phyloP scores from a whole-genome alignment of 64 coral and sea anemone species.

The Astreopora myriophthalma region DNA sequence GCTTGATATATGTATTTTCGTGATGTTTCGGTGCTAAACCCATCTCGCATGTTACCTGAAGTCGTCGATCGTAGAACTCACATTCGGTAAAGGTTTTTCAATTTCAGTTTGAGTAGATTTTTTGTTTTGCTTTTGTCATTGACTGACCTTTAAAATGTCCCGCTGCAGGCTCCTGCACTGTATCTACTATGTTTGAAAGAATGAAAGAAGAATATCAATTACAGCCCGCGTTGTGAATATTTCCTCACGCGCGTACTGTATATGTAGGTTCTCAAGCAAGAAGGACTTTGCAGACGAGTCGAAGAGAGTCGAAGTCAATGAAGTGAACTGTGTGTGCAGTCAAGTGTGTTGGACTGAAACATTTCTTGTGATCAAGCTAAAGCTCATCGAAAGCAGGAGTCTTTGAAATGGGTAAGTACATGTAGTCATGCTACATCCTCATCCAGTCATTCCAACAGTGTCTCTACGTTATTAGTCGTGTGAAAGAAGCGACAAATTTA shows the following conservation, averaged over 20 bases:
- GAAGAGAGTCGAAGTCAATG: background rate
- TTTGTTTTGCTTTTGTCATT: slow-evolving; percentile 8
- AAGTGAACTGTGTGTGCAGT: background rate
- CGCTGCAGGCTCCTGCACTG: background rate
- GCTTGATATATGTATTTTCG: background rate
- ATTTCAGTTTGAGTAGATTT: slow-evolving; percentile 13
- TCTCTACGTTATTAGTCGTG: background rate
- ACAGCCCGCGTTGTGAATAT: background rate
- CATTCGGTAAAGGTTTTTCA: background rate
- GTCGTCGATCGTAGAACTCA: background rate
- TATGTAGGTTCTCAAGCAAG: background rate
- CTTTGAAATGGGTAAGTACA: slow-evolving; percentile 22
- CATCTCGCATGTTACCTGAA: background rate
- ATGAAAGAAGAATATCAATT: background rate
- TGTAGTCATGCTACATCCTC: background rate
- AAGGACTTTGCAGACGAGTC: background rate
- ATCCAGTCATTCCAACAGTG: background rate
- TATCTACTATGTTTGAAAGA: slow-evolving; percentile 21
- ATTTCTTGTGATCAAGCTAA: background rate
- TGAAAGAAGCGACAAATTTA: background rate
- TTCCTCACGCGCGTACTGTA: background rate
- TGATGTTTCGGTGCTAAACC: background rate
- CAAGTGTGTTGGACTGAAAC: background rate
- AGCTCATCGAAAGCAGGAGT: background rate
- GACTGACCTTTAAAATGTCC: slow-evolving; percentile 28